phyloP scores from a whole-genome alignment of 92 coral and sea anemone genomes.

The Palythoa grandis region DNA sequence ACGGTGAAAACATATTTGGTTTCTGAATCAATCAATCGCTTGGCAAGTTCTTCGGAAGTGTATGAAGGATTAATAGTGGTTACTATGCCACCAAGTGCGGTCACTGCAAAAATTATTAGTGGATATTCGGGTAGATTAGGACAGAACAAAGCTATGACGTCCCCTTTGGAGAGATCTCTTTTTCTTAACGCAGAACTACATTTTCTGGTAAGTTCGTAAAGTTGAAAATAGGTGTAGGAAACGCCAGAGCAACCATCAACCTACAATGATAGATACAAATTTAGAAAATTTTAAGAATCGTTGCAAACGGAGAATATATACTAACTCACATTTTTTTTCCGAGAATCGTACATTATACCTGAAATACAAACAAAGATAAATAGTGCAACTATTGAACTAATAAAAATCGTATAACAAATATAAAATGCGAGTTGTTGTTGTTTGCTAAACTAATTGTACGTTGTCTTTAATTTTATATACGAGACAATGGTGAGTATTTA shows the following conservation, averaged over 20 bases:
- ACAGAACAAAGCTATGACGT: slow-evolving; percentile 70
- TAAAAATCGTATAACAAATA: too few relatives aligned
- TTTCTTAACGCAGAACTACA: slow-evolving; percentile 77
- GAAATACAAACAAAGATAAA: too few relatives aligned
- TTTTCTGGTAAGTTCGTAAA: slow-evolving; percentile 52
- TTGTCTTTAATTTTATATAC: too few relatives aligned
- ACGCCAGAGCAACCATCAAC: slow-evolving; percentile 70
- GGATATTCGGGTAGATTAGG: slow-evolving; percentile 82
- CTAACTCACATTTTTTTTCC: too few relatives aligned
- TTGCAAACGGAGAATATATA: too few relatives aligned
- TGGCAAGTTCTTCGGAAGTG: slow-evolving; percentile 63
- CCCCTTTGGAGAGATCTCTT: slow-evolving; percentile 68
- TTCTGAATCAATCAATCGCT: slow-evolving; percentile 70
- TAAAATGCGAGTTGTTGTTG: too few relatives aligned
- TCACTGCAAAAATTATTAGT: slow-evolving; percentile 69
- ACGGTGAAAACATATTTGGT: slow-evolving; percentile 71
- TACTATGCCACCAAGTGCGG: slow-evolving; percentile 69
- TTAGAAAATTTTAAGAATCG: not conserved
- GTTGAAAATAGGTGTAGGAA: slow-evolving; percentile 72
- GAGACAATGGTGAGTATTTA: too few relatives aligned
- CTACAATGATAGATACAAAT: slow-evolving; percentile 9
- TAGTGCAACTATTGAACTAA: too few relatives aligned
- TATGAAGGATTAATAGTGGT: slow-evolving; percentile 72
- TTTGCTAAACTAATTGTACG: too few relatives aligned
- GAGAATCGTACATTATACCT: too few relatives aligned